Percentiles rank a stretch among this genome's conserved stretches.
Conservation (phyloP, 2,113 vertebrate genomes). For the Sula dactylatra region DNA sequence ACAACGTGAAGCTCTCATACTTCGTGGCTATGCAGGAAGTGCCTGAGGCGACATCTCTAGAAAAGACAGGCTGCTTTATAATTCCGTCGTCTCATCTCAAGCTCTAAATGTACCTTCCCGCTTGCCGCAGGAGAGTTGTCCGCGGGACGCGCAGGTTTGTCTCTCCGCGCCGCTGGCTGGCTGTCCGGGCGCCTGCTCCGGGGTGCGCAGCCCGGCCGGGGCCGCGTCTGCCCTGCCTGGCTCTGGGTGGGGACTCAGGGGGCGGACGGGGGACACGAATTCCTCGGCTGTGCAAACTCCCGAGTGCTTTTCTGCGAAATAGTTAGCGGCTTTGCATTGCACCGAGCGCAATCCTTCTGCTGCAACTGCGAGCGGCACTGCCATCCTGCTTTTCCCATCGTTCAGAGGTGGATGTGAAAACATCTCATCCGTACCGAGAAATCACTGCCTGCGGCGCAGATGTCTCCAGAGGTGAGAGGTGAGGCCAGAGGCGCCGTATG, state of each 20-base stretch:
- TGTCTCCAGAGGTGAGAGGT: no score
- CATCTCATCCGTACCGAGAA: not conserved
- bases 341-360: not conserved
- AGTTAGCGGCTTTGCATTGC: not conserved
- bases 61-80: not conserved
- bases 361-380: not conserved
- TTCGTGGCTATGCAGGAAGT: not conserved
- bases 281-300: not conserved
- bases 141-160: not conserved
- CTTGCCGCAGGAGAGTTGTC: not conserved
- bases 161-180: not conserved
- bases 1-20: not conserved
- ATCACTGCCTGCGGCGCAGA: no score
- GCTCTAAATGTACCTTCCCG: not conserved
- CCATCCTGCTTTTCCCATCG: not conserved
- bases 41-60: not conserved
- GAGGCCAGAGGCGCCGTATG: not conserved
- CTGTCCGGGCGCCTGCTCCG: not conserved
- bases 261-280: not conserved
- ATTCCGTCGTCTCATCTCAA: not conserved
- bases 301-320: not conserved
- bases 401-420: not conserved
- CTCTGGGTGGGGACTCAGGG: not conserved
- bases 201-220: no score
- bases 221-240: not conserved